Base-by-base conservation (phyloP, 2,888 invertebrate species). In the Diloba caeruleocephala region DNA sequence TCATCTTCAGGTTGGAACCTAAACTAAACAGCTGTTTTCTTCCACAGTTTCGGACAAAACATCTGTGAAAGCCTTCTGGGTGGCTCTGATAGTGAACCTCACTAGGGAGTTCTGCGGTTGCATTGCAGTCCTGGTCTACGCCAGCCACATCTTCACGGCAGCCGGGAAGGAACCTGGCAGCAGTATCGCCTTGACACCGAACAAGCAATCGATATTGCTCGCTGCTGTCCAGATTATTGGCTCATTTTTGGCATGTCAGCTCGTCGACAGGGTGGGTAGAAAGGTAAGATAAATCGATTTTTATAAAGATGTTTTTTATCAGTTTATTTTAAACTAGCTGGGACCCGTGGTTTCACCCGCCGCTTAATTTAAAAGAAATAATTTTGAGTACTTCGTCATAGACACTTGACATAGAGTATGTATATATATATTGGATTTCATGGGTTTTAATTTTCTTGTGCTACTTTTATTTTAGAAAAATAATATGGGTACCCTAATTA, bases 21-120 rank as follows among this genome's bases (percentile, higher is more conserved):
- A 26, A 10, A 9, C n/a, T 8, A 14, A 29, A 14, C 3, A 33
- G 7, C 1, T 10, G 17, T 42, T 36, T 38, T 41, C 48, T 50
- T 39, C 63, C 56, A 14, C 82, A 93, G 92, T 86, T 55, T 63
- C 85, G 0, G 85, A 92, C 76, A 90, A 88, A 49, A 91, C 86
- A 0, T 76, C 90, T 1, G 57, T 88, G 0, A 92, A 92, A 46
- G 92, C 92, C 0, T 93, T 92, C 82, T 92, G 90, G 90, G 92
- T 93, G 34, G 88, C 89, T 0, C 81, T 93, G 0, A 87, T 88
- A 44, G 92, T 93, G 51, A 92, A 92, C 62, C 71, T 93, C 0
- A 87, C 90, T 0, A 59, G 92, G 0, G 92, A 93, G 63, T 93
- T 93, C 77, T 92, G 92, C 69, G 92, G 92, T 19, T 91, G 92